These are phyloP conservation scores for Butastur rufipennis DNA, from an alignment of 2,113 vertebrate genomes.

Conservation along the genomic window DNA sequence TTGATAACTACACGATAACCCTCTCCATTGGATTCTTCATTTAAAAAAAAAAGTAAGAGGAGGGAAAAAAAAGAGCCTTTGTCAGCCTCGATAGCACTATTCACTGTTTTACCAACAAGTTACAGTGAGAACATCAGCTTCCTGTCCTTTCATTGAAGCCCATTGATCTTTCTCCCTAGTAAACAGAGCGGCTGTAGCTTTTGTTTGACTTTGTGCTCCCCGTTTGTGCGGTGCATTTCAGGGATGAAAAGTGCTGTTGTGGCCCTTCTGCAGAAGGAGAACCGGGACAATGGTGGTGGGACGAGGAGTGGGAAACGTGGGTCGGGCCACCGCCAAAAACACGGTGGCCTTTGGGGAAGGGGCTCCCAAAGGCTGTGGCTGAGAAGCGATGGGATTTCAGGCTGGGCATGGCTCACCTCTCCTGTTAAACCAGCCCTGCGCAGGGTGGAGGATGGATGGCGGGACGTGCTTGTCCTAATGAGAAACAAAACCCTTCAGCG, in stretches of 20 bases:
- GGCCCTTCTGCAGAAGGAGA: constrained; percentile 47
- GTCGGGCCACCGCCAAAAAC: neutral
- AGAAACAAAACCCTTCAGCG: neutral
- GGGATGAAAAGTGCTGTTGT: constrained; percentile 53
- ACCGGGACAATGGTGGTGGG: neutral
- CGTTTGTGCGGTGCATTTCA: constrained; percentile 40
- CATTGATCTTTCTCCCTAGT: constrained; percentile 66
- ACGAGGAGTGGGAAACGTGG: neutral
- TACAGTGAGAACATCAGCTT: constrained; percentile 64
- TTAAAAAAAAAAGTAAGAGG: neutral
- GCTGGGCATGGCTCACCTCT: neutral
- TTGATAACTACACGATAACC: constrained; percentile 46
- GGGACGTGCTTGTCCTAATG: neutral
- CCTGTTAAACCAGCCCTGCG: neutral
- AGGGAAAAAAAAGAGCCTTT: constrained; percentile 30
- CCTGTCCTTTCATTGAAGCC: constrained; percentile 71
- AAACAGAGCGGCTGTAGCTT: constrained; percentile 64
- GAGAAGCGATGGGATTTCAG: neutral
- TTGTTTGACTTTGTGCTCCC: constrained; percentile 62
- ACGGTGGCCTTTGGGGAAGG: neutral
- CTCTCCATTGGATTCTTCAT: constrained; percentile 53
- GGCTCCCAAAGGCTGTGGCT: neutral
- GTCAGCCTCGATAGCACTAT: constrained; percentile 50
- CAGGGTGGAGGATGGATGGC: neutral
- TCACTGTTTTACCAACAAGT: constrained; percentile 62